phyloP scores from a whole-genome alignment of 2,888 invertebrate genomes.

The Ormia ochracea region DNA sequence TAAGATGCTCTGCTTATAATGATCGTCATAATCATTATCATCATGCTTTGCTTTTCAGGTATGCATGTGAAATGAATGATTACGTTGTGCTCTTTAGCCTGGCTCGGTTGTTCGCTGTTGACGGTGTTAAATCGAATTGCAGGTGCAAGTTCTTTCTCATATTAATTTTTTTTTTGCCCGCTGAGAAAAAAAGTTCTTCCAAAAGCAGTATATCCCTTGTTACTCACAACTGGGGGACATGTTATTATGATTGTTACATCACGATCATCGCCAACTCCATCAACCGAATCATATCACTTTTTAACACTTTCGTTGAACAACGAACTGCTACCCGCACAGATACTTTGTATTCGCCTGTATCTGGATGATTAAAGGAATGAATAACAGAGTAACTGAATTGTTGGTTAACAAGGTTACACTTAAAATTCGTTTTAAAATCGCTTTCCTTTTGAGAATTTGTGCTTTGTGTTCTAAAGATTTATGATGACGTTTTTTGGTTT shows the following conservation, averaged over 20 bases:
- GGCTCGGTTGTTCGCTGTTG: neutral
- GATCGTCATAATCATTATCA: constrained; percentile 16
- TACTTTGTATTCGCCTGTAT: neutral
- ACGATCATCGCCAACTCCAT: constrained; percentile 31
- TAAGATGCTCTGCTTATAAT: constrained; percentile 36
- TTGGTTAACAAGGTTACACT: constrained; percentile 51
- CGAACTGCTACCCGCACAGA: neutral
- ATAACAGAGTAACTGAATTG: constrained; percentile 5
- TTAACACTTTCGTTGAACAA: constrained; percentile 47
- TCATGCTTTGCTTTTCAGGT: constrained; percentile 28
- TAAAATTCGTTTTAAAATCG: constrained; percentile 50
- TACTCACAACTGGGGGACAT: constrained; percentile 62
- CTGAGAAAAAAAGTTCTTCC: constrained; percentile 8
- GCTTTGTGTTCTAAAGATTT: constrained; percentile 49
- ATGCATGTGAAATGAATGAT: constrained; percentile 44
- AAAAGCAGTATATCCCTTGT: constrained; percentile 47
- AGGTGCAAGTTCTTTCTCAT: constrained; percentile 52
- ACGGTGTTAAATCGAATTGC: constrained; percentile 58
- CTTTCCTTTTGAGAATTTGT: constrained; percentile 40
- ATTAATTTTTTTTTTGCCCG: constrained; percentile 8
- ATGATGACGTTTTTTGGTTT: constrained; percentile 62
- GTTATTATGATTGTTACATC: constrained; percentile 60
- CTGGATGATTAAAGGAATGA: neutral
- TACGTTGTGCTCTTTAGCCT: constrained; percentile 22
- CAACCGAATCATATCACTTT: constrained; percentile 43